These are phyloP conservation scores for Minunthozetes semirufus DNA, from an alignment of 2,888 invertebrate genomes.

Conservation along the genomic window DNA sequence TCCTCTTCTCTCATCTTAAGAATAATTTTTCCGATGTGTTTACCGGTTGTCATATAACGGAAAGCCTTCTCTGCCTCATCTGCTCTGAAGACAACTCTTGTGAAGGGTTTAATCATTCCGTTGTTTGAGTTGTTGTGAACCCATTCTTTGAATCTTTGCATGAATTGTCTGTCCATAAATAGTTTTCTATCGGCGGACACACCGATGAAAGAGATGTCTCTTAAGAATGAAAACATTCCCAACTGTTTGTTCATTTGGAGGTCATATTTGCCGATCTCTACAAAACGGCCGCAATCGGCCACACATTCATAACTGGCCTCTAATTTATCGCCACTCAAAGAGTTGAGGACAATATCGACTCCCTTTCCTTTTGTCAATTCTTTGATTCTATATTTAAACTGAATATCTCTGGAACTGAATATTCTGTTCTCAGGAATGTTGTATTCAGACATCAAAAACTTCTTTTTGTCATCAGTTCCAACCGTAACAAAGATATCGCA, in stretches of 20 bases:
- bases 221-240: slow-evolving; percentile 81
- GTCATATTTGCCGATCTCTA: slow-evolving; percentile 97
- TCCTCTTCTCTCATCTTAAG: slow-evolving; percentile 3
- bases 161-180: slow-evolving; percentile 47
- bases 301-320: slow-evolving; percentile 77
- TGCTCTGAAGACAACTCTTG: background rate
- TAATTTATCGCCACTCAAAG: slow-evolving; percentile 88
- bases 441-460: slow-evolving; percentile 78
- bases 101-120: background rate
- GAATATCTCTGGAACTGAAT: slow-evolving; percentile 81
- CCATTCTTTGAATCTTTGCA: slow-evolving; percentile 68
- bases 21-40: slow-evolving; percentile 6
- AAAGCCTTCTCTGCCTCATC: slow-evolving; percentile 66
- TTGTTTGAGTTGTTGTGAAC: slow-evolving; percentile 73
- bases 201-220: slow-evolving; percentile 94
- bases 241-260: slow-evolving; percentile 79
- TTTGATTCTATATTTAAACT: slow-evolving; percentile 82
- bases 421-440: slow-evolving; percentile 73
- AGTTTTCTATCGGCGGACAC: slow-evolving; percentile 89
- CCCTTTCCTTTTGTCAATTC: slow-evolving; percentile 73
- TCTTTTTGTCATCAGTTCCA: slow-evolving; percentile 67
- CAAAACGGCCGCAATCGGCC: slow-evolving; percentile 83
- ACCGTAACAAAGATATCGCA: slow-evolving; percentile 87
- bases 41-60: slow-evolving; percentile 55
- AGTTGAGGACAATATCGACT: slow-evolving; percentile 90